Evolutionary conservation across 2,113 vertebrate species (phyloP), one percentile per base, ranked within the genome.

Genomic region (Sorex araneus): DNA sequence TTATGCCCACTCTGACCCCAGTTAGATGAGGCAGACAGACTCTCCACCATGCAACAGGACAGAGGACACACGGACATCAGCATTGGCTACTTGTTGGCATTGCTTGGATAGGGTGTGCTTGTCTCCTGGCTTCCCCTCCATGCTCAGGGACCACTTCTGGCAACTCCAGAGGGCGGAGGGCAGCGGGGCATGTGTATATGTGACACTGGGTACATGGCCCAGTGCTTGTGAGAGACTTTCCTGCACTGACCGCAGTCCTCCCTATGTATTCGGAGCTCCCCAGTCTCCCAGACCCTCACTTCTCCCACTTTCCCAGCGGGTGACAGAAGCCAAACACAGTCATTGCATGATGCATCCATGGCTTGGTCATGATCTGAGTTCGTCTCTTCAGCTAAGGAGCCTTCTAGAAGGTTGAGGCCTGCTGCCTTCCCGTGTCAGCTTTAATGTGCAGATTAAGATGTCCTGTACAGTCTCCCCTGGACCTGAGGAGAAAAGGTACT

Each of bases 371-470:
- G 75, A 28, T 18, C 60, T 11, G 27, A 60, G 36, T n/a, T 6
- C 32, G 43, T 71, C 69, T 66, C 89, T 71, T 75, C 32, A 69
- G 9, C 66, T 84, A 19, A 70, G 54, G 45, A 76, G 25, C 30
- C 87, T 74, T 76, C 36, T 23, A 54, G 64, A 89, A 91, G 66
- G 64, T 10, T n/a, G 57, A 89, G 36, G 13, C 27, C n/a, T 28
- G 45, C 34, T 84, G 89, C 54, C 54, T 92, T 47, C 43, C 64
- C n/a, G 60, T 60, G 67, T 47, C 54, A 28, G 32, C 43, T 85
- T 91, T 34, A 66, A 3, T 84, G 91, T 92, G 40, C 63, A 86
- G 87, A 47, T 69, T 74, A 70, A 87, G 67, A 83, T 77, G 71
- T 16, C 54, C 69, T 81, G 36, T 45, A 64, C 10, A 66, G 6